These are phyloP conservation scores for Drymodes brunneopygia DNA, from an alignment of 2,113 vertebrate species.

Conservation along the genomic window DNA sequence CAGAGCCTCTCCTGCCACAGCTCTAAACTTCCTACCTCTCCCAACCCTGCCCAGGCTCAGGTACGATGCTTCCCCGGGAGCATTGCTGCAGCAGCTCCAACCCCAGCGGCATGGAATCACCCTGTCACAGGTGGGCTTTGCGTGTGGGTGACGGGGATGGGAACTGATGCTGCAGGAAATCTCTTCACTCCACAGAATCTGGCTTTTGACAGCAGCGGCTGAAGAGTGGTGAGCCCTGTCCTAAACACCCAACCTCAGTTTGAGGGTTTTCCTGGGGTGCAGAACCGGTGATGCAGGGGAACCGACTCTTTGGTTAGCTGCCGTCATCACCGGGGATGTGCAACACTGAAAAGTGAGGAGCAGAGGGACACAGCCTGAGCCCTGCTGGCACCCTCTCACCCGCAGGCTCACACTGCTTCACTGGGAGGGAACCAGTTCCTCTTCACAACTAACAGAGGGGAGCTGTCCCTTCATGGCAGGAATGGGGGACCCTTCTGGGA, in stretches of 20 bases:
- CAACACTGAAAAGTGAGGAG: not conserved
- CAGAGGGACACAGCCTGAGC: not conserved
- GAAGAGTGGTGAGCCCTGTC: not conserved
- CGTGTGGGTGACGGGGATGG: not conserved
- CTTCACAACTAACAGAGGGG: not conserved
- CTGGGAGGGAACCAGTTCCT: not conserved
- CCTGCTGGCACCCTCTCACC: not conserved
- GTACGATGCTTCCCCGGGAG: fast-evolving
- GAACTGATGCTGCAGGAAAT: not conserved
- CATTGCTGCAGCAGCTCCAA: not conserved
- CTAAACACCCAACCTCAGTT: not conserved
- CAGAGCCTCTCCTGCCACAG: not conserved
- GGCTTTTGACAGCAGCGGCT: not conserved
- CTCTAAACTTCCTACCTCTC: not conserved
- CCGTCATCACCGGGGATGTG: fast-evolving
- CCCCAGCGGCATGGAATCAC: conserved; percentile 13
- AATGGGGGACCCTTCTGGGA: not conserved
- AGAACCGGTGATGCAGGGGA: not conserved
- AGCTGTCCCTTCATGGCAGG: fast-evolving
- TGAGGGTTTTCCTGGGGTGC: not conserved
- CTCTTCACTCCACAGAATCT: not conserved
- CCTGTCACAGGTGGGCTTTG: not conserved
- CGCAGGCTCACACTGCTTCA: fast-evolving
- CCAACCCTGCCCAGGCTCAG: not conserved
- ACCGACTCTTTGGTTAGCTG: not conserved